Percentiles rank a stretch among this genome's conserved stretches.
phyloP scores from a whole-genome alignment of 1,140 invertebrate genomes.

The Bombus confusus region DNA sequence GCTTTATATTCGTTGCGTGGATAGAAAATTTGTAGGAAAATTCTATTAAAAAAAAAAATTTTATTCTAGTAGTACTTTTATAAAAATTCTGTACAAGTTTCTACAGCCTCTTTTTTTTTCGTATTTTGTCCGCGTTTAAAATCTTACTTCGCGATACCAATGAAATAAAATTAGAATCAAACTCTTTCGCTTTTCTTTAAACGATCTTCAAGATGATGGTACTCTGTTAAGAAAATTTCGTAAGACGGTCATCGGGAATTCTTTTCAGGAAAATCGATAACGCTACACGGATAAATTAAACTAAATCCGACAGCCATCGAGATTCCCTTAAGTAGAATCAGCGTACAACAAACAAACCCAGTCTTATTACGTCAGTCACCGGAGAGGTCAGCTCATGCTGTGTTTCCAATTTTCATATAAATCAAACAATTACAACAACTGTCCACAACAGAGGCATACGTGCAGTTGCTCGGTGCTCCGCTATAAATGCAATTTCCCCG shows the following conservation, averaged over 20 bases:
- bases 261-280: background rate
- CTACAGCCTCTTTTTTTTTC: too few relatives aligned
- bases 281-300: fast-evolving
- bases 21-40: too few relatives aligned
- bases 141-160: too few relatives aligned
- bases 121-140: too few relatives aligned
- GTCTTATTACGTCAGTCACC: background rate
- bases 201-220: too few relatives aligned
- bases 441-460: background rate
- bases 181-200: too few relatives aligned
- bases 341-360: background rate
- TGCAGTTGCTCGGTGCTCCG: background rate
- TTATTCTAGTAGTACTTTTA: too few relatives aligned
- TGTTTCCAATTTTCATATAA: slow-evolving; percentile 28
- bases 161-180: too few relatives aligned
- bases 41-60: too few relatives aligned
- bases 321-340: background rate
- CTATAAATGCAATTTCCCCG: slow-evolving; percentile 17
- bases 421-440: slow-evolving; percentile 25
- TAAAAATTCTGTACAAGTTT: too few relatives aligned
- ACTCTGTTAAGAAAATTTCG: background rate
- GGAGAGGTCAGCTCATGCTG: background rate
- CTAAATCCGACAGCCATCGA: background rate
- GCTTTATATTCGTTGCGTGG: too few relatives aligned
- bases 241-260: fast-evolving